Evolutionary conservation across 2,888 invertebrate species (phyloP).

Genomic region (Catocala sponsa): DNA sequence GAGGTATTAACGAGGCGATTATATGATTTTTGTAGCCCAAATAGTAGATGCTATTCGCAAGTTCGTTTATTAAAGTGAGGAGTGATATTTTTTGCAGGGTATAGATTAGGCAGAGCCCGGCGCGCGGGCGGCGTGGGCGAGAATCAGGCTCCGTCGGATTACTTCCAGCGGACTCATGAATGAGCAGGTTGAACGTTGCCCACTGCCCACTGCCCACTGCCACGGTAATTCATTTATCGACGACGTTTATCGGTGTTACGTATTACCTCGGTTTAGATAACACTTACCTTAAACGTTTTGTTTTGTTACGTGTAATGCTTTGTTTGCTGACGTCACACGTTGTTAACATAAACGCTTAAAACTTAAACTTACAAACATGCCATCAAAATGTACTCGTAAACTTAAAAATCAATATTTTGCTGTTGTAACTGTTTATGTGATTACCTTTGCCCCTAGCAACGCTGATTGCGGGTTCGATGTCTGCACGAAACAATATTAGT

Average conservation of each 20-base stretch:
- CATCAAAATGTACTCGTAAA: no score
- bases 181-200: constrained; percentile 71
- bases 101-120: constrained; percentile 21
- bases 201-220: constrained; percentile 54
- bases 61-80: constrained; percentile 28
- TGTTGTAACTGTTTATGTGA: no score
- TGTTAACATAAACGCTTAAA: no score
- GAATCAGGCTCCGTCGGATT: constrained; percentile 28
- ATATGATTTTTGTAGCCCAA: not conserved
- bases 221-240: constrained; percentile 58
- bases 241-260: constrained; percentile 52
- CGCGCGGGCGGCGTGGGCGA: constrained; percentile 39
- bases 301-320: constrained; percentile 1
- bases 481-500: no score
- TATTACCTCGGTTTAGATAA: constrained; percentile 43
- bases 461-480: no score
- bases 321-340: not conserved
- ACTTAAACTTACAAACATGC: no score
- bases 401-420: no score
- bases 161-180: constrained; percentile 59
- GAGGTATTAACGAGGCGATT: constrained; percentile 8
- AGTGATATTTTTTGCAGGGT: constrained; percentile 30
- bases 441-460: no score
- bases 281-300: constrained; percentile 16
- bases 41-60: constrained; percentile 15